Base-by-base conservation (phyloP, 92 coral and sea anemone species). In the Desmophyllum pertusum region DNA sequence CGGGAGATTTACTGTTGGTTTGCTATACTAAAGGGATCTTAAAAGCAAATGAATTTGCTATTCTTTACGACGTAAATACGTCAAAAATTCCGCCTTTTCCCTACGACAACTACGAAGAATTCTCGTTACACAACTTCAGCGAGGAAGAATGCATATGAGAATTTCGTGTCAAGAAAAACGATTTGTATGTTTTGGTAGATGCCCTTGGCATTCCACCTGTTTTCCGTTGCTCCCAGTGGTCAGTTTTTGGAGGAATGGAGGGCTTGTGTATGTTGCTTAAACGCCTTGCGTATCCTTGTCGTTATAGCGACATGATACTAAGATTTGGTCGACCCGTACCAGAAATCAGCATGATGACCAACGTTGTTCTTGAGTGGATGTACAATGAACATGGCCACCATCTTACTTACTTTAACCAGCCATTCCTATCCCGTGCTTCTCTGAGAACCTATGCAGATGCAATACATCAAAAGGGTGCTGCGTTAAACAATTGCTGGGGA, bases 401-500 rank as follows among this genome's bases (percentile, higher is more conserved):
- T 18, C 83, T 78, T 37, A 78, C 53, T 23, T 74, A 79, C 40
- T 79, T 79, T 79, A 79, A 79, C 61, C 83, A 62, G 74, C 83
- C 57, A 72, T 78, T 78, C 83, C 83, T 78, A 30, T 78, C 83
- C 72, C 14, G 83, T 59, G 83, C 83, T 38, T 61, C 83, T 78
- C 83, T 61, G 73, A 79, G 71, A 40, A 55, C 80, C 72, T 83
- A 83, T 71, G 86, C 86, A 73, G 87, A 83, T 72, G 81, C 80
- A 63, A 59, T 83, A 30, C 81, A 83, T 83, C 38, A 43, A 43
- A 43, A 43, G 10, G 48, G 48, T 7, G 48, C 48, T 3, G 48
- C 10, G 48, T 43, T 43, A 7, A 43, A 43, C 10, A 43, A 75
- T 76, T 75, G 76, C 67, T 83, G 71, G 78, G 86, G 86, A 18